Evolutionary conservation across 2,113 vertebrate species (phyloP).

Genomic region (Melanerpes aurifrons): DNA sequence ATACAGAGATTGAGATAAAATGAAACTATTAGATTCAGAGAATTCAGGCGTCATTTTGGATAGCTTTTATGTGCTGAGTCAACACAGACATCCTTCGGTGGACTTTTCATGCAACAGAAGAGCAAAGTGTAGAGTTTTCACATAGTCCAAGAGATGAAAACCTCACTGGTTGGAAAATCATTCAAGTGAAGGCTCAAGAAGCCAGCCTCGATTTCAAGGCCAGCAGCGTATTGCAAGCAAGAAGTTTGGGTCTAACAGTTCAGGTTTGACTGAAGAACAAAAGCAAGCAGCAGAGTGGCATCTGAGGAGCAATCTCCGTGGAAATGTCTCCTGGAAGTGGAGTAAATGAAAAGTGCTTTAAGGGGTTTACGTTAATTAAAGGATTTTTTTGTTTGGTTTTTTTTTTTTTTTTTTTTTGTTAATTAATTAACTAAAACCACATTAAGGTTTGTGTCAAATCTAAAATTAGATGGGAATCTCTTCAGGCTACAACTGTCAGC

Average conservation of each 20-base stretch:
- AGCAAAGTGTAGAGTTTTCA: background rate
- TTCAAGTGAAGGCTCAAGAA: background rate
- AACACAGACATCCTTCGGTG: background rate
- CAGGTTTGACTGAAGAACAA: background rate
- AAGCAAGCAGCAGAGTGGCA: background rate
- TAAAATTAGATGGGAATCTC: slow-evolving; percentile 40
- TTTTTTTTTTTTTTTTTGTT: background rate
- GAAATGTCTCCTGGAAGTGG: background rate
- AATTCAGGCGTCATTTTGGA: background rate
- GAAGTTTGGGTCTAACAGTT: background rate
- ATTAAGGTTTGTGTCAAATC: slow-evolving; percentile 24
- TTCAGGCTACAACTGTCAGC: slow-evolving; percentile 38
- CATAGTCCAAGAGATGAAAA: background rate
- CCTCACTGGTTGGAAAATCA: background rate
- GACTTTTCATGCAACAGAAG: background rate
- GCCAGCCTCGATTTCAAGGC: background rate
- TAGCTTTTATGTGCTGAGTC: background rate
- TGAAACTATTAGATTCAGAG: background rate
- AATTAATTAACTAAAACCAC: slow-evolving; percentile 31
- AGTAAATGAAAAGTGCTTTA: background rate
- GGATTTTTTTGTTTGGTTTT: background rate
- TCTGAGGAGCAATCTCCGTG: background rate
- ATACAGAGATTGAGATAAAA: background rate
- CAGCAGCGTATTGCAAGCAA: background rate
- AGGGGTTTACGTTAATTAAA: slow-evolving; percentile 32